phyloP scores from a whole-genome alignment of 2,797 vertebrate genomes.

The Rhabdophis nuchalis region DNA sequence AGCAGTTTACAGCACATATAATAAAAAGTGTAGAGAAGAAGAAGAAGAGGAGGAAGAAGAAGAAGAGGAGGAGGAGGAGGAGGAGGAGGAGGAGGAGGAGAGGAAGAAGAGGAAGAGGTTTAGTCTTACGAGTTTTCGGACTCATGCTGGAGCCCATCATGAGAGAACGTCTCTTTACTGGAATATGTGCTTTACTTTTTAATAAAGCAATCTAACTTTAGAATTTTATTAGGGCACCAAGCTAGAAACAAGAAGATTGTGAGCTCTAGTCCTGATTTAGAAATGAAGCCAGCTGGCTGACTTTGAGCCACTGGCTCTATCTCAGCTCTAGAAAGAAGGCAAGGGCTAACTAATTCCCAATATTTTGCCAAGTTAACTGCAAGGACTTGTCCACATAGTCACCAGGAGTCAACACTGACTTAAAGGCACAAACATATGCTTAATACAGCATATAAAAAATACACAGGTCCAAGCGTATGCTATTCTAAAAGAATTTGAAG shows the following conservation, averaged over 20 bases:
- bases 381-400: neutral
- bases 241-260: neutral
- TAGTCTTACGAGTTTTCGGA: neutral
- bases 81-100: no score
- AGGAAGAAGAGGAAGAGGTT: neutral
- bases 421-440: neutral
- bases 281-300: neutral
- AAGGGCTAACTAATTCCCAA: neutral
- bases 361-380: neutral
- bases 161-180: neutral
- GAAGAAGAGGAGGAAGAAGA: no score
- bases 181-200: neutral
- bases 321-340: neutral
- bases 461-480: neutral
- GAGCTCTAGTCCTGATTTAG: neutral
- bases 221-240: neutral
- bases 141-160: neutral
- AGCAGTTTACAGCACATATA: neutral
- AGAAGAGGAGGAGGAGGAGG: no score
- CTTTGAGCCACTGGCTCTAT: neutral
- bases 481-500: neutral
- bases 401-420: neutral
- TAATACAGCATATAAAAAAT: neutral
- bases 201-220: neutral
- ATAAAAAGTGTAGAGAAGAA: neutral